Evolutionary conservation across 1,140 invertebrate genomes (phyloP), one percentile per base, ranked within the genome.

Genomic region (Drosophila watanabei): DNA sequence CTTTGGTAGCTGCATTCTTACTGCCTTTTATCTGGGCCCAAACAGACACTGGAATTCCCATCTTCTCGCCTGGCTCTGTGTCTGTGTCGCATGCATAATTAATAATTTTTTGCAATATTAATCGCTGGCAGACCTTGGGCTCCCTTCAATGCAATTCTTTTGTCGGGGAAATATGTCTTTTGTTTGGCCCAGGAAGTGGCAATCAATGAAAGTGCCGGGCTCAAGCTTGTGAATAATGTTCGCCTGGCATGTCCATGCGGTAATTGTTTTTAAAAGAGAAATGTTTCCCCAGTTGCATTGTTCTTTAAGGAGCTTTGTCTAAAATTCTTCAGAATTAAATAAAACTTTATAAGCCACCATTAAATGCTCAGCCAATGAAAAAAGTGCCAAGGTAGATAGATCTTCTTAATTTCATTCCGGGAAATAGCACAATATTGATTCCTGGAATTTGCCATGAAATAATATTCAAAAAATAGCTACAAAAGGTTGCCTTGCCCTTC

Each of bases 41-140:
- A 69, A 48, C 51, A 58, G 68, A 46, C 75, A 71, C 28, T 56
- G 65, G 52, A 49, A 43, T 65, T 41, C 37, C 39, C 41, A 61
- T 52, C 51, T 45, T 46, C 49, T 39, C 14, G 24, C 58, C 64
- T 18, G 49, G 11, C 28, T 51, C 4, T 20, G 43, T 24, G 49
- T 49, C 62, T 13, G 49, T 62, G 65, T 73, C 63, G 86, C 59
- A 59, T 84, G 58, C 45, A 88, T 87, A 75, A 80, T 84, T 88
- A 84, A 87, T 80, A 87, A 65, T 75, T 69, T 65, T 57, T 52
- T 80, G 71, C 46, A 58, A 70, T 70, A 54, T 78, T 57, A 56
- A 59, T 58, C 54, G 46, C 43, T 18, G 39, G 10, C 58, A 33
- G 52, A 46, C 54, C 52, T 35, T 46, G 16, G 1, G 33, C 39